Evolutionary conservation across 2,888 invertebrate genomes (phyloP), one percentile per base, ranked within the genome.

Genomic region (Trachelus iudaicus): DNA sequence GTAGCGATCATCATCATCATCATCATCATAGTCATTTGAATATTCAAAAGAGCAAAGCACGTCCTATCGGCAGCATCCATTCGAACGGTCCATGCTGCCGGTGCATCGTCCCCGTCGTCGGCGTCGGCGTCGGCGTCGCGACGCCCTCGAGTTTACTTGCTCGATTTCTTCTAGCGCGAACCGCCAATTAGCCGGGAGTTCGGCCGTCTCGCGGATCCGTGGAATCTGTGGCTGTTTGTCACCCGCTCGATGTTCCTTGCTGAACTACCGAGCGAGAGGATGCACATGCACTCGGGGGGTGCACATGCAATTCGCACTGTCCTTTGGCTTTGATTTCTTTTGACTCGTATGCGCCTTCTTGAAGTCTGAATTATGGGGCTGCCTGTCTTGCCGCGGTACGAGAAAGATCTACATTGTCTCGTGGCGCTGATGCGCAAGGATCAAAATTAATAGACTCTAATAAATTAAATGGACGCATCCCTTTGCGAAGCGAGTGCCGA

Each of bases 171-270:
- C 80, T 80, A 83, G 81, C 82, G 81, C 84, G 86, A 89, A 85
- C 88, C 87, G 84, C 89, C 89, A 89, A 90, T 90, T 90, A 90
- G 89, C 88, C 83, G 81, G 84, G 85, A 84, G 86, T 87, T 86
- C 86, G 87, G 83, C 84, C 85, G 85, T 80, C 85, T 82, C 83
- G 84, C 83, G 86, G 81, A 87, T 89, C 89, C 89, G 86, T 88
- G 87, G 89, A 88, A 88, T 88, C 84, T 83, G 82, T 83, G 85
- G 88, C 87, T 88, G 87, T 88, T 88, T 89, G 88, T 88, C 88
- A 88, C 87, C 85, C 86, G 84, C 82, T 79, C 80, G 79, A 76
- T 75, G 76, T 56, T 56, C 56, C 56, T 9, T 56, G 56, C 31
- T 71, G 33, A 33, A 71, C 71, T 71, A 11, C 12, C 12, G 2